phyloP scores from a whole-genome alignment of 2,888 invertebrate genomes.

The Callyntrura guangdongensis region DNA sequence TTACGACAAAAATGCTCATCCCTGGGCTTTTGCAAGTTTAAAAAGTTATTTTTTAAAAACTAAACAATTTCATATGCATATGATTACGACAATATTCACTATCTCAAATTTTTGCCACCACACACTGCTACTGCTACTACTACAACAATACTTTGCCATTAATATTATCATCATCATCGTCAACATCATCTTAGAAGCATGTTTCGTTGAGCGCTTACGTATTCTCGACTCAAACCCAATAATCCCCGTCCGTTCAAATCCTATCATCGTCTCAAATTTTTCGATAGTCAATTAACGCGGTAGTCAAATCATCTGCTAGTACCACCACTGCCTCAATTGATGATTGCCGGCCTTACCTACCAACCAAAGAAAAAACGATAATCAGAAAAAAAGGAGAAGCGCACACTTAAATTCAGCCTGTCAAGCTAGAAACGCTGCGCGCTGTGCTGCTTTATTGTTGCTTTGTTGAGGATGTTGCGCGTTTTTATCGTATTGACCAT shows the following conservation, averaged over 20 bases:
- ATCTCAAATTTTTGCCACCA: neutral
- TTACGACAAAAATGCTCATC: conserved; percentile 11
- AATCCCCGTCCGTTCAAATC: conserved; percentile 8
- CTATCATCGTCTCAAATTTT: conserved; percentile 43
- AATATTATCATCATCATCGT: neutral
- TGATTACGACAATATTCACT: neutral
- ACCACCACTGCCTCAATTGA: too few species aligned
- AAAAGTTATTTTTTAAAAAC: neutral
- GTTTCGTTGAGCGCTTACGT: too few species aligned
- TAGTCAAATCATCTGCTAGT: conserved; percentile 69
- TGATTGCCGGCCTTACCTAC: conserved; percentile 47
- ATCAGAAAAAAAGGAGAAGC: conserved; percentile 37
- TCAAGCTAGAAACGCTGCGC: conserved; percentile 10
- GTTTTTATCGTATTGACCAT: conserved; percentile 57
- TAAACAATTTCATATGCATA: neutral
- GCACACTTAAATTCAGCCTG: neutral
- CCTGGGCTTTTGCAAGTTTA: neutral
- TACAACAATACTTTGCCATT: neutral
- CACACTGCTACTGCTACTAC: neutral
- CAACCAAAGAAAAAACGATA: neutral
- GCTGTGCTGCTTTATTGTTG: conserved; percentile 13
- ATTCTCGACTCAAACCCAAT: neutral
- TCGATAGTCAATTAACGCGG: conserved; percentile 72
- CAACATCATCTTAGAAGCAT: too few species aligned
- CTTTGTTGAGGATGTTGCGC: neutral